A percentile compares a stretch with the other conserved stretches of the same genome.
Conservation (phyloP, 2,797 vertebrate genomes). For the Miichthys miiuy region DNA sequence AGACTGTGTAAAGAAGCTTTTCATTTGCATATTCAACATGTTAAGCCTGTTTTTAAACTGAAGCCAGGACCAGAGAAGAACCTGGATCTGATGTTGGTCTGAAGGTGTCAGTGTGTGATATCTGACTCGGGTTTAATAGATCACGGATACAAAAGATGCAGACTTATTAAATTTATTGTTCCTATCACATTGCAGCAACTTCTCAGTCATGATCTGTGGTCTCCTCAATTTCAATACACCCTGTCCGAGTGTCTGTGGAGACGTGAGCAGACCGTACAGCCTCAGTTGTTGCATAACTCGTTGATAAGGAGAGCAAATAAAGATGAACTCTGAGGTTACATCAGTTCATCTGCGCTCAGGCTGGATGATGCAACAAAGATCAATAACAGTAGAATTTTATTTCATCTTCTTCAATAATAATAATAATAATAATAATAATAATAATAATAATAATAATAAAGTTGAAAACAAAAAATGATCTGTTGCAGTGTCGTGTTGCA, state of each 20-base stretch:
- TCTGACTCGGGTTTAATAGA: background rate
- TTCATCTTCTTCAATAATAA: background rate
- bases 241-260: background rate
- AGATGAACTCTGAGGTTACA: background rate
- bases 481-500: no score
- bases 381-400: background rate
- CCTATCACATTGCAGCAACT: background rate
- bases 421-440: no score
- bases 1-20: background rate
- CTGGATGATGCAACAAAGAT: background rate
- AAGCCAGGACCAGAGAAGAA: background rate
- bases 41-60: background rate
- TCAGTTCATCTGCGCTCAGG: background rate
- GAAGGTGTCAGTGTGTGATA: background rate
- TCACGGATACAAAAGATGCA: background rate
- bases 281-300: background rate
- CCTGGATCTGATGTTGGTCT: background rate
- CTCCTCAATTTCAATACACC: background rate
- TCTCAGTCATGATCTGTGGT: background rate
- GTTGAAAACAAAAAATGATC: background rate
- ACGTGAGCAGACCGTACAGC: background rate
- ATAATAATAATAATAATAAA: no score
- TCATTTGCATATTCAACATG: background rate
- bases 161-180: no score
- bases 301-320: background rate